Conservation (phyloP, 2,113 vertebrate genomes). For the Bubalus kerabau region DNA sequence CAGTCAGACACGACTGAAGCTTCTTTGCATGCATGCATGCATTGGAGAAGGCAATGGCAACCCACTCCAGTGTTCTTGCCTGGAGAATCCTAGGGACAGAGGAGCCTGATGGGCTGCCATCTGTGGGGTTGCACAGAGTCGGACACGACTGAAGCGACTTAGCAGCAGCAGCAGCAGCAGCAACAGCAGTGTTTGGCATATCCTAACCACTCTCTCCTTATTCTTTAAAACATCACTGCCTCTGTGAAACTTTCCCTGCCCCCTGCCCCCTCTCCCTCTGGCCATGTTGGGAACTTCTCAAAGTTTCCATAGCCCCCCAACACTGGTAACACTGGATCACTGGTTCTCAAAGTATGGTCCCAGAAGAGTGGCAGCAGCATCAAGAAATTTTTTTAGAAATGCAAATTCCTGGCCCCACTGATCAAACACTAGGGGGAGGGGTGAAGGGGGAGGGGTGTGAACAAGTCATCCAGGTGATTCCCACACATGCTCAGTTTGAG, state of each 20-base stretch:
- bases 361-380: background rate
- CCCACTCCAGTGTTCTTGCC: background rate
- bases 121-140: background rate
- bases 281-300: background rate
- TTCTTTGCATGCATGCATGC: background rate
- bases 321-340: background rate
- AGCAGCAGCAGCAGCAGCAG: background rate
- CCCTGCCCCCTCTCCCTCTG: rapidly evolving
- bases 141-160: background rate
- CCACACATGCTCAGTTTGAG: background rate
- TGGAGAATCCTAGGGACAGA: background rate
- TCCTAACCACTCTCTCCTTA: background rate
- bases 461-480: background rate
- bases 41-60: background rate
- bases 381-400: background rate
- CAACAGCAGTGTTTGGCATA: background rate
- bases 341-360: background rate
- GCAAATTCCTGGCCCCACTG: background rate
- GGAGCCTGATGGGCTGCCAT: background rate
- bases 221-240: background rate
- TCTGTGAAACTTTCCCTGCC: background rate
- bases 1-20: rapidly evolving
- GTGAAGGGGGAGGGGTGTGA: background rate
- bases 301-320: background rate
- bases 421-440: background rate